A percentile compares a stretch with the other conserved stretches of the same genome.
These are phyloP conservation scores for Suillia variegata DNA, from an alignment of 2,888 invertebrate genomes.

Conservation along the genomic window DNA sequence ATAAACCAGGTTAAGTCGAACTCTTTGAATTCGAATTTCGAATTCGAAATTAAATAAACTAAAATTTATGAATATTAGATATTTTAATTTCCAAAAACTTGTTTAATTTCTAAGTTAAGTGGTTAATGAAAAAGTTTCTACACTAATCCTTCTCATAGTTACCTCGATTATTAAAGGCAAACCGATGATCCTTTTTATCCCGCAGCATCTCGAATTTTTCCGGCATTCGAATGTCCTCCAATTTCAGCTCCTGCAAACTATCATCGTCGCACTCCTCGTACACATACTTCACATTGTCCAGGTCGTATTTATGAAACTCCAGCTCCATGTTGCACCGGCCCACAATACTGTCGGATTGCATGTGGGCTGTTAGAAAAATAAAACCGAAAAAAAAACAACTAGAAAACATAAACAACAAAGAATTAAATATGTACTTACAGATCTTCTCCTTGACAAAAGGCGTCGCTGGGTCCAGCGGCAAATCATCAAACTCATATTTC, in stretches of 20 bases:
- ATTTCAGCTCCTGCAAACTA: conserved; percentile 32
- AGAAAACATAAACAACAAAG: neutral
- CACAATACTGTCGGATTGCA: conserved; percentile 50
- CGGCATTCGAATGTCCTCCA: conserved; percentile 52
- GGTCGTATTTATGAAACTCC: conserved; percentile 48
- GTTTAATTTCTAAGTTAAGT: no score
- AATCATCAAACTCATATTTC: conserved; percentile 52
- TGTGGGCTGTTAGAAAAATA: conserved; percentile 46
- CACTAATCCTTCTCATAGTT: conserved; percentile 22
- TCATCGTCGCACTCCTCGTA: conserved; percentile 43
- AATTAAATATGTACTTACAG: conserved; percentile 36
- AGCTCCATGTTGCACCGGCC: conserved; percentile 55
- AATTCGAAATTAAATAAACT: no score
- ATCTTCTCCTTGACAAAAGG: conserved; percentile 50
- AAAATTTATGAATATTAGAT: no score
- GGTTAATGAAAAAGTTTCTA: no score
- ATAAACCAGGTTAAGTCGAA: no score
- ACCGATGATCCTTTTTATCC: conserved; percentile 47
- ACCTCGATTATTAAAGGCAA: conserved; percentile 48
- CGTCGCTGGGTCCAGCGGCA: conserved; percentile 59
- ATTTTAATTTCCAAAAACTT: no score
- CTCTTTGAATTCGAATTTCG: no score
- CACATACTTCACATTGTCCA: conserved; percentile 36
- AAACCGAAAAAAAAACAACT: neutral
- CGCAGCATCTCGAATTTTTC: conserved; percentile 49